Conservation (phyloP, 2,113 vertebrate species). For the Bettongia penicillata region DNA sequence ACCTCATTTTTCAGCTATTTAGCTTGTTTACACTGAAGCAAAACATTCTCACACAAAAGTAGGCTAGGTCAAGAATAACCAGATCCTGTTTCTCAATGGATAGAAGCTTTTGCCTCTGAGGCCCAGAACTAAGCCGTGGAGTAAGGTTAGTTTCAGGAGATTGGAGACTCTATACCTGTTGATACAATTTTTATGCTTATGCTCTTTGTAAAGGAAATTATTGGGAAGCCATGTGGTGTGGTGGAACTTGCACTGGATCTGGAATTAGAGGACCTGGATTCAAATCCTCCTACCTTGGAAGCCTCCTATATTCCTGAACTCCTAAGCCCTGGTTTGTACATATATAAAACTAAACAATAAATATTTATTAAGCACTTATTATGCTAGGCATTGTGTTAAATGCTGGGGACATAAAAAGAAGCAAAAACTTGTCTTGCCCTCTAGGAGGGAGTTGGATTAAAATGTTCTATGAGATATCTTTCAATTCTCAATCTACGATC, state of each 20-base stretch:
- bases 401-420: neutral
- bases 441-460: neutral
- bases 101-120: constrained; percentile 47
- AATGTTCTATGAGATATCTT: neutral
- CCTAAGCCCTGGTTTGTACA: neutral
- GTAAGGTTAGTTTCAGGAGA: constrained; percentile 58
- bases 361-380: neutral
- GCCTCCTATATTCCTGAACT: neutral
- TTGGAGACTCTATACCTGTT: constrained; percentile 31
- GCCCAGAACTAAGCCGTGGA: constrained; percentile 44
- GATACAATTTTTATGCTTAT: constrained; percentile 36
- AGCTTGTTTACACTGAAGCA: constrained; percentile 71
- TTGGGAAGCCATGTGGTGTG: neutral
- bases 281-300: neutral
- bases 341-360: neutral
- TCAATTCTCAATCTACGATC: neutral
- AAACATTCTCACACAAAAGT: constrained; percentile 67
- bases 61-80: constrained; percentile 9
- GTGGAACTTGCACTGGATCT: neutral
- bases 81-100: constrained; percentile 53
- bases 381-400: neutral
- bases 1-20: constrained; percentile 77
- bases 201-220: constrained; percentile 44
- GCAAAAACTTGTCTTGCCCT: neutral
- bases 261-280: neutral